phyloP scores from a whole-genome alignment of 2,113 vertebrate species.

The Nymphicus hollandicus region DNA sequence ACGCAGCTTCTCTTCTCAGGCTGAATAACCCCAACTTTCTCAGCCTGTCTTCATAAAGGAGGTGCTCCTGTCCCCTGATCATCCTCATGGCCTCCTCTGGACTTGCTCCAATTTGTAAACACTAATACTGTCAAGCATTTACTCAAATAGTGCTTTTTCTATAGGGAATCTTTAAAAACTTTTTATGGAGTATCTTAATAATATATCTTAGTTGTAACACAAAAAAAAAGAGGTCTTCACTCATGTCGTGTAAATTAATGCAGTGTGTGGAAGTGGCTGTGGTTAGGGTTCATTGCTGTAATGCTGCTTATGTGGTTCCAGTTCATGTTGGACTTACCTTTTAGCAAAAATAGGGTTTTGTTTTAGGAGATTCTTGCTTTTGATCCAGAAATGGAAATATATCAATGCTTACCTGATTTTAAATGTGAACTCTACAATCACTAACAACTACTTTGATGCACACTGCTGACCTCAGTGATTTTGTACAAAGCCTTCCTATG shows the following conservation, averaged over 20 bases:
- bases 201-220: background rate
- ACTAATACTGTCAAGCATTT: background rate
- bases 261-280: background rate
- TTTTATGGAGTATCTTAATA: background rate
- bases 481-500: background rate
- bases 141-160: background rate
- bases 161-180: background rate
- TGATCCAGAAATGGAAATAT: background rate
- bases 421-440: background rate
- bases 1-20: background rate
- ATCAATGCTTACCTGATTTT: background rate
- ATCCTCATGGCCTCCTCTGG: background rate
- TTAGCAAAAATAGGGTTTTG: background rate
- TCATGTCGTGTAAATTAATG: accelerated
- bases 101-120: background rate
- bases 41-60: background rate
- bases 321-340: background rate
- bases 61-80: background rate
- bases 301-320: background rate
- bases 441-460: background rate
- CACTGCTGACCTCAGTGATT: background rate
- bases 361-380: background rate
- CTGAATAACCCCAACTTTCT: background rate
- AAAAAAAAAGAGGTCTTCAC: background rate
- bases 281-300: background rate